phyloP scores from a whole-genome alignment of 1,140 invertebrate genomes.

The Lycorma delicatula region DNA sequence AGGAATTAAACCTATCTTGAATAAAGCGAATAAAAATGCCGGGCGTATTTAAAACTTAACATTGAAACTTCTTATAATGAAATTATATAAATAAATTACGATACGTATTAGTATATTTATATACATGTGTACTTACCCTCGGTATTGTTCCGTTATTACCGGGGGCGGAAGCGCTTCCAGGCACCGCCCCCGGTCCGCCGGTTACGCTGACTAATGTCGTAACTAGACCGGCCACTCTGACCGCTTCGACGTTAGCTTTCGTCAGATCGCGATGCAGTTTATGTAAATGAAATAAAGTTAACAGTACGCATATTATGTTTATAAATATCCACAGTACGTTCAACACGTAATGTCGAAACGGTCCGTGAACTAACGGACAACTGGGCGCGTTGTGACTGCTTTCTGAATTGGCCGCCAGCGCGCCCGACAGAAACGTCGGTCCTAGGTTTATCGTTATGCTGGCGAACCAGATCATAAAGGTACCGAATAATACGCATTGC shows the following conservation, averaged over 20 bases:
- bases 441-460: constrained; percentile 85
- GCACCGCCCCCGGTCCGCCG: constrained; percentile 32
- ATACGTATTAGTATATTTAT: no score
- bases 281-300: constrained; percentile 75
- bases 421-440: constrained; percentile 79
- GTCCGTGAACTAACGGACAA: constrained; percentile 62
- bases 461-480: constrained; percentile 89
- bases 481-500: constrained; percentile 82
- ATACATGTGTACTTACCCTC: constrained; percentile 34
- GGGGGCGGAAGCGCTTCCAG: neutral
- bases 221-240: constrained; percentile 61
- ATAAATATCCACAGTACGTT: constrained; percentile 85
- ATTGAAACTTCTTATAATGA: no score
- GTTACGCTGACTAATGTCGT: constrained; percentile 65
- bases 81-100: no score
- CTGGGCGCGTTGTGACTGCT: constrained; percentile 64
- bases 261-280: constrained; percentile 78
- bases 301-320: constrained; percentile 73
- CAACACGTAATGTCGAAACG: constrained; percentile 77
- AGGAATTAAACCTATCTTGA: no score
- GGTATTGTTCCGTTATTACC: constrained; percentile 35
- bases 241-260: constrained; percentile 60
- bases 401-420: constrained; percentile 72
- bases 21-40: no score
- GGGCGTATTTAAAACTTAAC: no score